A percentile compares a stretch with the other conserved stretches of the same genome.
Conservation (phyloP, 2,113 vertebrate genomes). For the Rhagologus leucostigma region DNA sequence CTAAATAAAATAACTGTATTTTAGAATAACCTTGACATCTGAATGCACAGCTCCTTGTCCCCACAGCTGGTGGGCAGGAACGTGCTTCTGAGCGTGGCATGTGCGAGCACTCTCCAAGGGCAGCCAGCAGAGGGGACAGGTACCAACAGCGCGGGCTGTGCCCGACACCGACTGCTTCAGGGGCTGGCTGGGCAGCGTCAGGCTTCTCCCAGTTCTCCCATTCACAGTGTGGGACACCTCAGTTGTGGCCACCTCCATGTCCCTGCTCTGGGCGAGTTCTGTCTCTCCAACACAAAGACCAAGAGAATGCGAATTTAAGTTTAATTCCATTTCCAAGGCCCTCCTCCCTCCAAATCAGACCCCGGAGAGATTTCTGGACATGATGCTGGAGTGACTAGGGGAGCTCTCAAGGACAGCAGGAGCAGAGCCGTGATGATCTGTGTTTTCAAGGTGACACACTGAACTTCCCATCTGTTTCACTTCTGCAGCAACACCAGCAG, state of each 20-base stretch:
- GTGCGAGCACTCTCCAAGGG: background rate
- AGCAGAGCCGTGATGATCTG: background rate
- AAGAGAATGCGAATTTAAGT: background rate
- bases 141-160: background rate
- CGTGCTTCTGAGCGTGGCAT: fast-evolving
- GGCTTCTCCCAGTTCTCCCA: background rate
- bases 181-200: fast-evolving
- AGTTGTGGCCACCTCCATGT: background rate
- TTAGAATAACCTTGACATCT: background rate
- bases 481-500: background rate
- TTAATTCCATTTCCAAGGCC: background rate
- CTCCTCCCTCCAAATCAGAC: background rate
- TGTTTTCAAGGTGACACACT: constrained; percentile 54
- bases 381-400: background rate
- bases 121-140: background rate
- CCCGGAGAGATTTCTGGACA: background rate
- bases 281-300: background rate
- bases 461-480: constrained; percentile 48
- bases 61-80: background rate
- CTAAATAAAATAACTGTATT: background rate
- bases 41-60: background rate
- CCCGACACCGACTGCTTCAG: background rate
- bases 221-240: background rate
- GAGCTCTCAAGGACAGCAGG: background rate
- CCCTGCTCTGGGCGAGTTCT: background rate